These are phyloP conservation scores for Incurvaria masculella DNA, from an alignment of 2,888 invertebrate genomes.

Conservation along the genomic window DNA sequence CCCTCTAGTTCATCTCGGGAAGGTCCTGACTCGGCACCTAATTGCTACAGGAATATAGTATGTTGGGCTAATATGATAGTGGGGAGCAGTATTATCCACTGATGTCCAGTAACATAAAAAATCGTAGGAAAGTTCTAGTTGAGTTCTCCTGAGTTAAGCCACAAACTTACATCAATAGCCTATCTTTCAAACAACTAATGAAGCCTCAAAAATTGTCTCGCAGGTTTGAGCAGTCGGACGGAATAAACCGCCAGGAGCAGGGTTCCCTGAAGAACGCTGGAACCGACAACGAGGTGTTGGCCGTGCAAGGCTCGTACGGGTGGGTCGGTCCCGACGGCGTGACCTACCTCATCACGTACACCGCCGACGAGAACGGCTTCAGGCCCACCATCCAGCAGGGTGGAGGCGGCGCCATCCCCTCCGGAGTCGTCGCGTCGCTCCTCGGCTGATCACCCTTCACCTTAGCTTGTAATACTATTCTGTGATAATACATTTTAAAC, in stretches of 20 bases:
- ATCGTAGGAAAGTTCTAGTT: too few species aligned
- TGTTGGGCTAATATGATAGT: too few species aligned
- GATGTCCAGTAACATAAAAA: too few species aligned
- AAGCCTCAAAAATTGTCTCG: too few species aligned
- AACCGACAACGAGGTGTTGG: constrained; percentile 27
- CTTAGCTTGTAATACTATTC: constrained; percentile 1
- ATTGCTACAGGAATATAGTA: too few species aligned
- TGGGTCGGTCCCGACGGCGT: constrained; percentile 47
- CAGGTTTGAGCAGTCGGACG: constrained; percentile 24
- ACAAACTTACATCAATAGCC: too few species aligned
- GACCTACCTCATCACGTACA: constrained; percentile 45
- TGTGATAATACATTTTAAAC: constrained; percentile 3
- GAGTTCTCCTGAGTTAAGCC: too few species aligned
- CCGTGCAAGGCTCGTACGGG: constrained; percentile 32
- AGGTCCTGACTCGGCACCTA: too few species aligned
- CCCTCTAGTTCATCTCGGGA: too few species aligned
- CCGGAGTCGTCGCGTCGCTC: constrained; percentile 33
- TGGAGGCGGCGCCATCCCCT: constrained; percentile 27
- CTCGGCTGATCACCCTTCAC: constrained; percentile 24
- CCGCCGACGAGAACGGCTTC: constrained; percentile 58
- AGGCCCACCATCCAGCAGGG: constrained; percentile 40
- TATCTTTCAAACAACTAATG: too few species aligned
- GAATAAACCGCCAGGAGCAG: constrained; percentile 23
- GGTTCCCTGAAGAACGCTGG: constrained; percentile 30
- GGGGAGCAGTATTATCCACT: too few species aligned